Evolutionary conservation across 2,888 invertebrate species (phyloP), one percentile per base, ranked within the genome.

Genomic region (Drosophila austrosaltans): DNA sequence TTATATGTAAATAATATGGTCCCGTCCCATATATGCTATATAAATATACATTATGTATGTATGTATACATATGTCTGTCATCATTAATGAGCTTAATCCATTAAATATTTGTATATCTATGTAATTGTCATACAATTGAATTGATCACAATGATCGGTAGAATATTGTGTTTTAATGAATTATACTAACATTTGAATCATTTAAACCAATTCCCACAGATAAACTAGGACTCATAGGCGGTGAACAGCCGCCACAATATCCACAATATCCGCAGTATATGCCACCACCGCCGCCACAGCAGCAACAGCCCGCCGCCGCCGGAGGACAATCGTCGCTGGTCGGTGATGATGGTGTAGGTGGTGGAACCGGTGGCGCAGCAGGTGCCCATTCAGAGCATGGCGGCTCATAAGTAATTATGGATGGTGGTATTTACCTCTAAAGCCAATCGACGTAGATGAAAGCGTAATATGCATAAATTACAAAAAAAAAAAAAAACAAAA

Each of bases 301-400:
- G 82, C 94, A 93, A 81, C 93, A 93, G 12, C 93, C 93, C 77
- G 93, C 94, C 60, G 94, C 93, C 87, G 94, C 94, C 63, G 94
- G 93, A 87, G 94, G 94, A 65, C 89, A 89, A 58, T 89, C 91
- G 64, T 81, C 91, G 66, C 85, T 91, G 83, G 89, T 85, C 70
- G 90, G 81, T 54, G 86, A 81, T 54, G 87, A 86, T 44, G 88
- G 82, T 53, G 73, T 75, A 44, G 81, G 60, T 39, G 81, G 60
- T 39, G 70, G 53, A 42, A 80, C 68, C 59, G 76, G 67, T 54
- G 75, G 68, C n/a, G 66, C 69, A 57, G 84, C 69, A 54, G 67
- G 53, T 5, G 64, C 61, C 32, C 67, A 57, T 16, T 36, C 72
- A 57, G 72, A 72, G n/a, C 78, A 87, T 39, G 83, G 75, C 68